Percentiles rank a stretch among this genome's conserved stretches.
phyloP scores from a whole-genome alignment of 2,797 vertebrate genomes.

The Tokudaia tokunoshimensis region DNA sequence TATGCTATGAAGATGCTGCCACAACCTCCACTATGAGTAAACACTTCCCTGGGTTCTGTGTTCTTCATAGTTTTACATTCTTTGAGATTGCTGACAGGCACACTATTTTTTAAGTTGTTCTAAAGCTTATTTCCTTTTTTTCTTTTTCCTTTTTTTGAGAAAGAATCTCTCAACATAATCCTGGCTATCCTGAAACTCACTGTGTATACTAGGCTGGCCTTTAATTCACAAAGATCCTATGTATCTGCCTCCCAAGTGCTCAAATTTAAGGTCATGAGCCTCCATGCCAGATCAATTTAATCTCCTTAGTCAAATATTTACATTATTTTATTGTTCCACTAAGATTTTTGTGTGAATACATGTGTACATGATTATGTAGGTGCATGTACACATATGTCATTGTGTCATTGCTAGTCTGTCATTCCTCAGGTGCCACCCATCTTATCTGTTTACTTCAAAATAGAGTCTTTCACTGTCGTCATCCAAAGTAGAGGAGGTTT shows the following conservation, averaged over 20 bases:
- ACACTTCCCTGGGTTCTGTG: background rate
- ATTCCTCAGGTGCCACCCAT: background rate
- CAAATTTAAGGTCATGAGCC: background rate
- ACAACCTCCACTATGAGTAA: background rate
- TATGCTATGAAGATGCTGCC: background rate
- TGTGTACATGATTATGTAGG: background rate
- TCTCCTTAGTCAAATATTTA: background rate
- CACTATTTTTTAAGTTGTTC: background rate
- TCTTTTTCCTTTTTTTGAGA: background rate
- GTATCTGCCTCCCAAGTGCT: background rate
- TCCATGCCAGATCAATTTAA: background rate
- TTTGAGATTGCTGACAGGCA: background rate
- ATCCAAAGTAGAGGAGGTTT: background rate
- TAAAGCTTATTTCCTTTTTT: background rate
- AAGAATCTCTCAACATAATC: background rate
- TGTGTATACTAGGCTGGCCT: background rate
- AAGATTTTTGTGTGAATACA: background rate
- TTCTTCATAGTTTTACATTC: background rate
- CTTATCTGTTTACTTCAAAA: background rate
- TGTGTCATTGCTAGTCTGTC: background rate
- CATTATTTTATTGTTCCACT: background rate
- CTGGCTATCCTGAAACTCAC: background rate
- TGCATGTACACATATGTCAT: background rate
- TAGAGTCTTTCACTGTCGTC: background rate
- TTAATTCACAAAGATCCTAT: background rate